phyloP scores from a whole-genome alignment of 2,113 vertebrate genomes.

The Carassius auratus region DNA sequence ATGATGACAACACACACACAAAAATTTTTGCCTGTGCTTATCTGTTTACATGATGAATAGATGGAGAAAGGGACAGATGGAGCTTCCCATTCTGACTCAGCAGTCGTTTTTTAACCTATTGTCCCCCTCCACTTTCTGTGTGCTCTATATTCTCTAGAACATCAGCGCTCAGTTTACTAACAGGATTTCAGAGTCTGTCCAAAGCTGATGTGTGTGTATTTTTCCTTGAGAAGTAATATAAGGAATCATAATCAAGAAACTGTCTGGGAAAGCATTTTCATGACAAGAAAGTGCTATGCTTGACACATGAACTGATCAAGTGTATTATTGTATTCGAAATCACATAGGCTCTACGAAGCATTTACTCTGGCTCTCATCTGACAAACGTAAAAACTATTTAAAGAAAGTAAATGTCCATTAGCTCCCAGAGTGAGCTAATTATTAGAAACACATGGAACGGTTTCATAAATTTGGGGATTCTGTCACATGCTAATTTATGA shows the following conservation, averaged over 20 bases:
- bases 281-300: constrained; percentile 43
- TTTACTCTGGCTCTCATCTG: neutral
- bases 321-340: too few relatives aligned
- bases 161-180: constrained; percentile 2
- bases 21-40: neutral
- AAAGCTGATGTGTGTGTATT: constrained; percentile 53
- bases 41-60: neutral
- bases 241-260: constrained; percentile 40
- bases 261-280: constrained; percentile 52
- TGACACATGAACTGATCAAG: neutral
- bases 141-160: neutral
- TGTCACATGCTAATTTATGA: neutral
- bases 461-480: neutral
- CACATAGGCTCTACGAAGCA: too few relatives aligned
- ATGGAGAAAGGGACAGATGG: neutral
- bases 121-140: neutral
- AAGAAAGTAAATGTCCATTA: constrained; percentile 3
- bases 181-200: constrained; percentile 39
- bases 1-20: neutral
- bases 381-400: neutral
- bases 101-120: constrained; percentile 8
- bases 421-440: neutral
- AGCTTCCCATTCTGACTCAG: neutral
- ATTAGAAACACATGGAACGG: neutral
- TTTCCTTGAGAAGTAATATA: constrained; percentile 41